Conservation (phyloP, 2,797 vertebrate species). For the Helicolenus hilgendorfi region DNA sequence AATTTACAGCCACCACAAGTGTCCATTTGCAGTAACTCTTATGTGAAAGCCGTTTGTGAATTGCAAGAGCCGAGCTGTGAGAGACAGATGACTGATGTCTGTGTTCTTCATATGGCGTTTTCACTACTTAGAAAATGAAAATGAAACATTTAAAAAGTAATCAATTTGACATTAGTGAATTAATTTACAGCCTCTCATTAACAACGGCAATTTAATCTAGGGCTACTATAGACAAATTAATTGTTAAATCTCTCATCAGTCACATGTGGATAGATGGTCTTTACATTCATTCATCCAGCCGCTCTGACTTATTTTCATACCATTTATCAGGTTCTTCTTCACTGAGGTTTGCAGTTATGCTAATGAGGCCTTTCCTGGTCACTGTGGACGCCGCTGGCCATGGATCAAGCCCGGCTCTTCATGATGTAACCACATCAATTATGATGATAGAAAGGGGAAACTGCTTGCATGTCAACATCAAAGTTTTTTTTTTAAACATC, state of each 20-base stretch:
- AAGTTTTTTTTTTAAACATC: slow-evolving; percentile 3
- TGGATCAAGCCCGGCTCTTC: slow-evolving; percentile 3
- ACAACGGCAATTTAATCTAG: background rate
- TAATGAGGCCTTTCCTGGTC: slow-evolving; percentile 19
- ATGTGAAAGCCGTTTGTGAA: background rate
- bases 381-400: background rate
- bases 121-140: background rate
- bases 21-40: background rate
- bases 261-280: background rate
- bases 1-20: background rate
- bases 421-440: slow-evolving; percentile 2
- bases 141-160: background rate
- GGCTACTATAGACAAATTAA: background rate
- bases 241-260: slow-evolving; percentile 9
- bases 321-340: slow-evolving; percentile 19
- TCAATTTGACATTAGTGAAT: background rate
- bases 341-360: background rate
- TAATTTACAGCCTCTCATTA: slow-evolving; percentile 6
- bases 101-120: background rate
- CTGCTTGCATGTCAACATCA: background rate
- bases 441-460: background rate
- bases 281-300: background rate
- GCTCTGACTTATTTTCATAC: background rate
- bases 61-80: background rate
- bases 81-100: background rate